Evolutionary conservation across 2,113 vertebrate genomes (phyloP), one percentile per base, ranked within the genome.

Genomic region (Hassar affinis): DNA sequence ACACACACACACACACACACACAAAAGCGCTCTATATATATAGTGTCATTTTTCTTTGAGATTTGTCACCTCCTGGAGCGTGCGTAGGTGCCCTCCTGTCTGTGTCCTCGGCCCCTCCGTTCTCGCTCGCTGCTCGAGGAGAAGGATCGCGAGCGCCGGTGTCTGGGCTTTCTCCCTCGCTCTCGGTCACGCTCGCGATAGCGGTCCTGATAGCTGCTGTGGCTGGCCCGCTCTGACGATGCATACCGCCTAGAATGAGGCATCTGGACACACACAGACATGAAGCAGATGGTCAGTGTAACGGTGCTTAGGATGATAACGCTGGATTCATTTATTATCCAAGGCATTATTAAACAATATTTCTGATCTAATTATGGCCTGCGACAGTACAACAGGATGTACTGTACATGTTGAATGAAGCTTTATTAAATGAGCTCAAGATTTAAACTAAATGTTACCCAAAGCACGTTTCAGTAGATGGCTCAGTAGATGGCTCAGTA

Each of bases 151-250:
- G 96, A 96, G 92, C 96, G 94, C 88, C 96, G 92, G 62, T 96
- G 90, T 64, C 97, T 92, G 82, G 96, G 95, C 80, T 96, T 96
- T 82, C 97, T 95, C 20, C 95, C 96, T 77, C 96, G 95, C 71
- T 96, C 96, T 79, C 96, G 88, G 91, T 96, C 97, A 68, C 95
- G 92, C 80, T 98, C 96, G 45, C 95, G 91, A 93, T 96, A 98
- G 11, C 96, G 95, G 72, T 98, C 96, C 0, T 95, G 96, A 79
- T 94, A 98, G 91, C 97, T 99, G 85, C 94, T 94, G n/a, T 95
- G 93, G 92, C 97, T 99, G 91, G 96, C 96, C 92, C 95, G 94
- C 89, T 98, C 97, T 1, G 97, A 98, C 69, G 97, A 97, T 78
- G 94, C 94, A 93, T 96, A 97, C 88, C 98, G 94, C 91, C 97